phyloP scores from a whole-genome alignment of 2,888 invertebrate genomes.

The Phaonia tiefii region DNA sequence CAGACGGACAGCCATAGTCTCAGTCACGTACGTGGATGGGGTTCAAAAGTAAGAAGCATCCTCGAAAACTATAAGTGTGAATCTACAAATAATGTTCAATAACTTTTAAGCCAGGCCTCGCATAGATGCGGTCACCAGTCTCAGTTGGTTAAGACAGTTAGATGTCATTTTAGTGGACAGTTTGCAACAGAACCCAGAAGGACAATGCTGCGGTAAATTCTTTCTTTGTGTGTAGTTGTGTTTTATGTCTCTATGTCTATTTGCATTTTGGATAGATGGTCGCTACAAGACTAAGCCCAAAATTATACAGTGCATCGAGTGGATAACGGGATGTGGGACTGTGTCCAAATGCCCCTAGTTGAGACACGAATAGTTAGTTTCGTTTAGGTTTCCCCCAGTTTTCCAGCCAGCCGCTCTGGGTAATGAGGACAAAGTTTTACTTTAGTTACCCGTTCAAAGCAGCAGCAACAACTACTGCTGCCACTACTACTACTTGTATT shows the following conservation, averaged over 20 bases:
- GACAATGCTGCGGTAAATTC: conserved; percentile 60
- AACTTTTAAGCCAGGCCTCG: not conserved
- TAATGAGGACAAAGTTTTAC: conserved; percentile 65
- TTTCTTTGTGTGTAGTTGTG: not conserved
- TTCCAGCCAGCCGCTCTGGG: conserved; percentile 26
- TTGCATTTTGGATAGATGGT: conserved; percentile 52
- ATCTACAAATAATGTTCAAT: not conserved
- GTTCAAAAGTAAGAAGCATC: not conserved
- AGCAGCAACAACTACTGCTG: no score
- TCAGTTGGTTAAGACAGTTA: conserved; percentile 62
- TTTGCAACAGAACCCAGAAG: conserved; percentile 57
- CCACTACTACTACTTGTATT: conserved; percentile 49
- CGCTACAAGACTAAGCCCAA: no score
- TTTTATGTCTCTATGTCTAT: conserved; percentile 40
- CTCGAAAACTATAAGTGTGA: not conserved
- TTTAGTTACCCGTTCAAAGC: conserved; percentile 42
- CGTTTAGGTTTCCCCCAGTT: conserved; percentile 10
- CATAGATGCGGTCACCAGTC: conserved; percentile 53
- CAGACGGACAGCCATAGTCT: conserved; percentile 20
- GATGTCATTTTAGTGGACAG: conserved; percentile 66
- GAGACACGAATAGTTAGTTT: no score
- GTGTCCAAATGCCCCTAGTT: no score
- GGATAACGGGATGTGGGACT: conserved; percentile 7
- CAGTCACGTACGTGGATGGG: conserved; percentile 13
- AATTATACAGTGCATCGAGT: not conserved